Evolutionary conservation across 2,113 vertebrate species (phyloP), one percentile per base, ranked within the genome.

Genomic region (Zeus faber): DNA sequence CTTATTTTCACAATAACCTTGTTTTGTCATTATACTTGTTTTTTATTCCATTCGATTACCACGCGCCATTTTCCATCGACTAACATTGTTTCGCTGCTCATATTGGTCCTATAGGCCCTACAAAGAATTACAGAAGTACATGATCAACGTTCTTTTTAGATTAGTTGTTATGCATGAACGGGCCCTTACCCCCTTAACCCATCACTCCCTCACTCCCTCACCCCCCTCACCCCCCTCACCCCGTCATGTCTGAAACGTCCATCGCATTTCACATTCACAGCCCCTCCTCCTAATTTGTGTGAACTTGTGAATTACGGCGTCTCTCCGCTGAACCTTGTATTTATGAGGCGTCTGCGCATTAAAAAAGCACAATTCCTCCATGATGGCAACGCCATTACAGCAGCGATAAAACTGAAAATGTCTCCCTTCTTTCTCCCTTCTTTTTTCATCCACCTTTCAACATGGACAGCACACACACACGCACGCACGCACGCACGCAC

Each of bases 351-450:
- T n/a, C 76, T 52, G 65, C 72, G 74, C 76, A 82, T 82, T 77
- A 85, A 76, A 79, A n/a, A 76, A 76, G 79, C 70, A 78, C 81
- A 78, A 76, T 84, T 82, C 76, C 69, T 76, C 74, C 72, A 76
- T 77, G 81, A 75, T 78, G 65, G 76, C 73, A 85, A 87, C 85
- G 50, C 79, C 76, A 85, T 87, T 87, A 83, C 80, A 84, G 85
- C 77, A 72, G 79, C 85, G 79, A 88, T 86, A 86, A 85, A 85
- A 87, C 79, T 84, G 84, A 82, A 86, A 87, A 87, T 86, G 73
- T 74, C 79, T 76, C 50, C 74, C 68, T 69, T 65, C 20, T n/a
- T n/a, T 74, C 79, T 76, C 50, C 74, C 68, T 69, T 65, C 67
- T 78, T 67, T 83, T 77, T 83, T 75, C 82, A 80, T 37, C 54